phyloP scores from a whole-genome alignment of 1,140 invertebrate species.

The Acromyrmex charruanus region DNA sequence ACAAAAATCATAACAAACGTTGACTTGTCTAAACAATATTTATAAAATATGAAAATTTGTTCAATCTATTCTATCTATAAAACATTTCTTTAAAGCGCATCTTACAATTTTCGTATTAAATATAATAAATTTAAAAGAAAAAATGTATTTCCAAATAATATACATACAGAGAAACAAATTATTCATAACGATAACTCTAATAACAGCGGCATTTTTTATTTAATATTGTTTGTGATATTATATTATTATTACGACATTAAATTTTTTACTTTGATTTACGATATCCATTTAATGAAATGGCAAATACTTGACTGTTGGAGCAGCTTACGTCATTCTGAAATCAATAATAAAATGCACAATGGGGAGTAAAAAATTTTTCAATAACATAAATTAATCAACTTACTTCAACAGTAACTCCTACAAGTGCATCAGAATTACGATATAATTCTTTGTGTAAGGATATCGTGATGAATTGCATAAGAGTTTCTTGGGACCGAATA shows the following conservation, averaged over 20 bases:
- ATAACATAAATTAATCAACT: slow-evolving; percentile 74
- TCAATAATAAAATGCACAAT: slow-evolving; percentile 1
- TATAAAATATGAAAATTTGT: slow-evolving; percentile 8
- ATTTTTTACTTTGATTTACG: background rate
- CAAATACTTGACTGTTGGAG: slow-evolving; percentile 17
- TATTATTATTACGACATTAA: background rate
- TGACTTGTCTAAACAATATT: background rate
- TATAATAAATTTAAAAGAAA: slow-evolving; percentile 21
- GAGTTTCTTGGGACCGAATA: slow-evolving; percentile 90
- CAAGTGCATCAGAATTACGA: slow-evolving; percentile 95
- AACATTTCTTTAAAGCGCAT: background rate
- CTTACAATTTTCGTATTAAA: background rate
- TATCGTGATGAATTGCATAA: slow-evolving; percentile 98
- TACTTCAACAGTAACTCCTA: slow-evolving; percentile 97
- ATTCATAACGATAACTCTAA: background rate
- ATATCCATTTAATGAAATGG: background rate
- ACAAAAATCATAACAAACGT: background rate
- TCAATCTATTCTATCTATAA: background rate
- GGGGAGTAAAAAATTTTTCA: background rate
- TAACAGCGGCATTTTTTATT: background rate
- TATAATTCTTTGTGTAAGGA: slow-evolving; percentile 99
- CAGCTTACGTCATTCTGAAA: background rate
- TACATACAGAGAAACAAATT: background rate
- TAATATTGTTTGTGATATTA: background rate
- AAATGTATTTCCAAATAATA: slow-evolving; percentile 10